Conservation (phyloP, 1,140 invertebrate species). For the Elymnias hypermnestra region DNA sequence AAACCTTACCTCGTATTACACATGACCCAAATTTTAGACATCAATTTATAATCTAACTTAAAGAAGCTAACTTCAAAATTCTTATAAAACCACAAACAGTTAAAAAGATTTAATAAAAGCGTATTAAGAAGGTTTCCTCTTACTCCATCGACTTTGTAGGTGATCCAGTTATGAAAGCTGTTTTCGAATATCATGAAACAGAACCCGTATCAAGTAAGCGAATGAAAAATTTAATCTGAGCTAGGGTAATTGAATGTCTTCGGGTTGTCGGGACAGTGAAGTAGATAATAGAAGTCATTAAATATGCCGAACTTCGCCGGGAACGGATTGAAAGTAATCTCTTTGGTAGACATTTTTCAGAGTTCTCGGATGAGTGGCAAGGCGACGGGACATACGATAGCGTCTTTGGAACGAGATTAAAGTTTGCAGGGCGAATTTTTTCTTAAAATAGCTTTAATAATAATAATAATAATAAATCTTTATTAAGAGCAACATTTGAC, state of each 20-base stretch:
- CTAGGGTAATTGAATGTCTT: conserved; percentile 53
- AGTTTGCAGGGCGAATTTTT: conserved; percentile 28
- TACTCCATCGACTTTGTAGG: conserved; percentile 14
- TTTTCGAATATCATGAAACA: conserved; percentile 14
- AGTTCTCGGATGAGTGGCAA: conserved; percentile 31
- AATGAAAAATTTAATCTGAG: conserved; percentile 34
- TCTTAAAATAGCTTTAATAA: neutral
- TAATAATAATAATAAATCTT: no score
- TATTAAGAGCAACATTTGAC: no score
- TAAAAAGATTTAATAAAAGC: no score
- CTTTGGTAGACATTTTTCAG: conserved; percentile 50
- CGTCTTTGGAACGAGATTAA: conserved; percentile 42
- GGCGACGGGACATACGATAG: conserved; percentile 34
- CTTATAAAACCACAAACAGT: no score
- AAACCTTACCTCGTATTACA: no score
- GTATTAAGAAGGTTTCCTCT: no score
- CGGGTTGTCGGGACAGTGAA: conserved; percentile 34
- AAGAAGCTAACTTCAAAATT: no score
- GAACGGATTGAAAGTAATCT: conserved; percentile 56
- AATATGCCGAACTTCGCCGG: conserved; percentile 52
- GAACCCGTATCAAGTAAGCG: conserved; percentile 24
- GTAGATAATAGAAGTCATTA: conserved; percentile 59
- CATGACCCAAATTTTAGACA: no score
- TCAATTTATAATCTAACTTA: no score
- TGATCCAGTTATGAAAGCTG: conserved; percentile 18